These are phyloP conservation scores for Dicaeum eximium DNA, from an alignment of 2,113 vertebrate species.

Conservation along the genomic window DNA sequence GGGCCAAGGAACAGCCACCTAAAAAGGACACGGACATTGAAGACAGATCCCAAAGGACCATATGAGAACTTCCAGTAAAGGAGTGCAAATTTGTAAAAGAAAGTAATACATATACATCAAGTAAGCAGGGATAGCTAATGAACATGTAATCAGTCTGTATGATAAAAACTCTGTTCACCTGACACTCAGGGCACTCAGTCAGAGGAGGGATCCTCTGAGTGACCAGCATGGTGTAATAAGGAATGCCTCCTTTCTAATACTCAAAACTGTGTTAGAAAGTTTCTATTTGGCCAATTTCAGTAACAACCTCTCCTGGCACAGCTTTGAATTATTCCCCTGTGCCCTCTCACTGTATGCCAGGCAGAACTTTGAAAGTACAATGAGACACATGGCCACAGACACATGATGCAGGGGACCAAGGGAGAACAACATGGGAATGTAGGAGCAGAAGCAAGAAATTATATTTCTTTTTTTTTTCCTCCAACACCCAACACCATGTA, in stretches of 20 bases:
- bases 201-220: background rate
- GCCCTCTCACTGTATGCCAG: background rate
- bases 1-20: no score
- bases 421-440: background rate
- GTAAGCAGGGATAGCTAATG: background rate
- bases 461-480: background rate
- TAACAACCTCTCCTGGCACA: background rate
- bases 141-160: background rate
- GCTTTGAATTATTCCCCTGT: background rate
- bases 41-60: background rate
- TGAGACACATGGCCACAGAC: background rate
- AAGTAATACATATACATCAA: background rate
- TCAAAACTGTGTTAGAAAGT: background rate
- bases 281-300: background rate
- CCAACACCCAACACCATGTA: no score
- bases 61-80: background rate
- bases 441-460: background rate
- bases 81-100: background rate
- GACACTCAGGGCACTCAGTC: no score
- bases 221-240: background rate
- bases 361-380: background rate
- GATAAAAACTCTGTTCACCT: background rate
- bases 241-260: background rate
- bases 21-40: background rate
- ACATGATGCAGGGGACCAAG: background rate